These are phyloP conservation scores for Syngnathus floridae DNA, from an alignment of 2,113 vertebrate species.

Conservation along the genomic window DNA sequence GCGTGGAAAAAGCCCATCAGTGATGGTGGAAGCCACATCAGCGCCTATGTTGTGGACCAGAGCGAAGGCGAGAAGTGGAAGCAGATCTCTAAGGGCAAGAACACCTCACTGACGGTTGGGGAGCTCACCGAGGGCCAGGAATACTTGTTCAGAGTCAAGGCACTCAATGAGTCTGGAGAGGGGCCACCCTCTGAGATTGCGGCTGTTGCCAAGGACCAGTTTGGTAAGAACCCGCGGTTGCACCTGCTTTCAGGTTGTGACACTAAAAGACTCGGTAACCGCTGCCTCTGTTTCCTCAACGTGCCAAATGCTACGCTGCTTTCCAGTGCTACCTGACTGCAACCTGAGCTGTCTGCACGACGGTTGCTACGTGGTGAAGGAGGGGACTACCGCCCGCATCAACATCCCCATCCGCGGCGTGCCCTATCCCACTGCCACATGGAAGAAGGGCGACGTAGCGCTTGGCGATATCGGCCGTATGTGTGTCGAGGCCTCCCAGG, in stretches of 20 bases:
- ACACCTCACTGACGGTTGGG: slow-evolving; percentile 72
- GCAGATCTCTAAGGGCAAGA: slow-evolving; percentile 80
- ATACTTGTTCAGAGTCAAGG: slow-evolving; percentile 86
- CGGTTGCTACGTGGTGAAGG: slow-evolving; percentile 81
- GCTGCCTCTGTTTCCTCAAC: background rate
- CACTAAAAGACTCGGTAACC: too few relatives aligned
- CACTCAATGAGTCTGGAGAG: slow-evolving; percentile 88
- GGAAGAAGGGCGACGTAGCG: slow-evolving; percentile 84
- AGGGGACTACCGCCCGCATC: slow-evolving; percentile 86
- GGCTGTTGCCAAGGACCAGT: slow-evolving; percentile 85
- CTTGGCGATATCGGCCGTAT: slow-evolving; percentile 83
- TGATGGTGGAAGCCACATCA: slow-evolving; percentile 87
- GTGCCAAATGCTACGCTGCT: background rate
- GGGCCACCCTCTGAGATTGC: slow-evolving; percentile 84
- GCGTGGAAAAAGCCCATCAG: slow-evolving; percentile 91
- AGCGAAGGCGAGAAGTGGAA: slow-evolving; percentile 83
- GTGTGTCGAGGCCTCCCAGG: slow-evolving; percentile 80
- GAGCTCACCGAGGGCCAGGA: slow-evolving; percentile 87
- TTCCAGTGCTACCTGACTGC: slow-evolving; percentile 83
- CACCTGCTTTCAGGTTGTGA: background rate
- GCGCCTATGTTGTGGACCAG: slow-evolving; percentile 83
- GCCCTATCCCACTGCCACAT: slow-evolving; percentile 79
- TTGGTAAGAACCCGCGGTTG: slow-evolving; percentile 72
- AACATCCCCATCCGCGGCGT: slow-evolving; percentile 87
- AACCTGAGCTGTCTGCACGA: slow-evolving; percentile 86